A percentile compares a stretch with the other conserved stretches of the same genome.
Conservation (phyloP, 2,888 invertebrate genomes). For the Drosophila putrida region DNA sequence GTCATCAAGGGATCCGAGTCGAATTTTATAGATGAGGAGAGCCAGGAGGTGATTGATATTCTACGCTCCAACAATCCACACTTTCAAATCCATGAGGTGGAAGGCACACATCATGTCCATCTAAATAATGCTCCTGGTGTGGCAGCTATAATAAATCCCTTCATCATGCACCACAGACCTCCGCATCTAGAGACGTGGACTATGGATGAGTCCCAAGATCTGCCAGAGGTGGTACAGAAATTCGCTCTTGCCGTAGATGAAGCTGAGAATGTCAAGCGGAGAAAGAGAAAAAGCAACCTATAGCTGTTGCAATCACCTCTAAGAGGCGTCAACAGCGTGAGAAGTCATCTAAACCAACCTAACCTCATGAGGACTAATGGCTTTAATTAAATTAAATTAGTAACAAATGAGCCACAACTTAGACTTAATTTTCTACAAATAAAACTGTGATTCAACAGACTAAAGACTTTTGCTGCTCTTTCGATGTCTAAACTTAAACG, state of each 20-base stretch:
- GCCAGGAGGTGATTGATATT: conserved; percentile 87
- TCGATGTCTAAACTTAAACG: background rate
- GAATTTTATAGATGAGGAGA: conserved; percentile 86
- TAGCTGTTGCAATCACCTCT: conserved; percentile 76
- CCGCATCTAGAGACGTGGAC: conserved; percentile 76
- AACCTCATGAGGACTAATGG: background rate
- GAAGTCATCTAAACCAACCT: background rate
- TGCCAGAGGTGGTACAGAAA: conserved; percentile 51
- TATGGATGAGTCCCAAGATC: conserved; percentile 30
- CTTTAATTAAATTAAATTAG: background rate
- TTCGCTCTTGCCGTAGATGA: conserved; percentile 62
- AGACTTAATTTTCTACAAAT: conserved; percentile 14
- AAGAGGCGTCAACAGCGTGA: conserved; percentile 45
- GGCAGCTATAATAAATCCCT: conserved; percentile 87
- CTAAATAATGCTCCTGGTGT: conserved; percentile 88
- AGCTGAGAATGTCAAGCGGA: conserved; percentile 65
- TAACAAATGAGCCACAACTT: background rate
- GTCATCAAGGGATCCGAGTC: conserved; percentile 88
- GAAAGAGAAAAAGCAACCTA: conserved; percentile 80
- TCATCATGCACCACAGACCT: conserved; percentile 86
- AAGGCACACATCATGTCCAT: conserved; percentile 91
- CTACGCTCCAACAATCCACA: conserved; percentile 87
- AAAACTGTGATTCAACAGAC: conserved; percentile 26
- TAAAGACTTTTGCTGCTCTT: background rate
- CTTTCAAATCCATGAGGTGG: conserved; percentile 88